Evolutionary conservation across 2,113 vertebrate genomes (phyloP).

Genomic region (Fulmarus glacialis): DNA sequence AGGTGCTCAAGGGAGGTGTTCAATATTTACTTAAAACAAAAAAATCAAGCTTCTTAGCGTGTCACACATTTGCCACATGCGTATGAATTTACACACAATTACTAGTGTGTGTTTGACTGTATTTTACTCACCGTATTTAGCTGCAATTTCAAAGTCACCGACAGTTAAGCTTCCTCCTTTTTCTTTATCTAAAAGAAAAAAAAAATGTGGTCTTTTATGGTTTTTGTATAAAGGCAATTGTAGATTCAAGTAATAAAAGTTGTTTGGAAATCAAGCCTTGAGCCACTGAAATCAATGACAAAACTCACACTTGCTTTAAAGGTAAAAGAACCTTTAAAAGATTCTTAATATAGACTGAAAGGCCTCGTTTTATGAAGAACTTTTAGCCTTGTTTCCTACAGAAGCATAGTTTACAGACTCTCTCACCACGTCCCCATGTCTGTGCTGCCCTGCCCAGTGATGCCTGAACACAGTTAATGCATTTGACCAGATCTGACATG

Average conservation of each 20-base stretch:
- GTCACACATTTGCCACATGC: neutral
- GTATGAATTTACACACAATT: neutral
- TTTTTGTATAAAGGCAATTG: neutral
- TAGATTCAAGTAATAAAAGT: neutral
- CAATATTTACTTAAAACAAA: neutral
- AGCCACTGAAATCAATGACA: neutral
- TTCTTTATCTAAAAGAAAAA: conserved; percentile 75
- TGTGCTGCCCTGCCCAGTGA: neutral
- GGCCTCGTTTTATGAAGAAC: neutral
- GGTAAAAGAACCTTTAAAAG: neutral
- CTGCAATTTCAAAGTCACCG: conserved; percentile 81
- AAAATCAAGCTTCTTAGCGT: neutral
- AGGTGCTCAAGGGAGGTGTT: neutral
- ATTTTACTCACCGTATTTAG: conserved; percentile 81
- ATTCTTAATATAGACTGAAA: neutral
- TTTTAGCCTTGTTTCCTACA: neutral
- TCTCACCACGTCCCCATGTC: neutral
- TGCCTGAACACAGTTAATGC: neutral
- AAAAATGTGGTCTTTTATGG: neutral
- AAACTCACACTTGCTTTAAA: neutral
- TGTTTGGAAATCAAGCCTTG: neutral
- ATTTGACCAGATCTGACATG: neutral
- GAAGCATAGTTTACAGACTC: neutral
- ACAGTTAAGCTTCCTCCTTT: conserved; percentile 81
- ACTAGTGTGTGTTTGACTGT: neutral